A percentile compares a stretch with the other conserved stretches of the same genome.
Evolutionary conservation across 2,888 invertebrate genomes (phyloP).

Genomic region (Hypomecis atomaria): DNA sequence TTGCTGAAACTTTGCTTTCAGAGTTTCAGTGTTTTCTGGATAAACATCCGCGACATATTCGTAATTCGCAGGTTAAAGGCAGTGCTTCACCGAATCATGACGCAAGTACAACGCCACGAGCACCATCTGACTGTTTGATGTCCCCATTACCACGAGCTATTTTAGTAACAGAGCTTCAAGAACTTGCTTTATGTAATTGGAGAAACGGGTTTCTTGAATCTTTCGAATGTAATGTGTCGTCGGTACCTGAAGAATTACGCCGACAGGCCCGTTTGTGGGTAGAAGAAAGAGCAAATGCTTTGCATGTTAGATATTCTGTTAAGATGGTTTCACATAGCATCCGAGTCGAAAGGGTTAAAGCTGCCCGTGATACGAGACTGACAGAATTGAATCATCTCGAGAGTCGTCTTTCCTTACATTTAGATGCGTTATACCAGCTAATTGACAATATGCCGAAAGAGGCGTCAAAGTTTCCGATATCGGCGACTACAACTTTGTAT

Average conservation of each 20-base stretch:
- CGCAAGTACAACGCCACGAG: conserved; percentile 31
- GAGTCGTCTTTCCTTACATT: conserved; percentile 62
- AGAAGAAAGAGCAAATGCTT: conserved; percentile 55
- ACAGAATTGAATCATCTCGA: conserved; percentile 66
- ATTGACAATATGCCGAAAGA: conserved; percentile 56
- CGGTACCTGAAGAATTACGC: conserved; percentile 60
- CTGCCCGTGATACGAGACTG: conserved; percentile 57
- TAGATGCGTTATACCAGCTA: conserved; percentile 60
- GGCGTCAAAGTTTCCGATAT: conserved; percentile 53
- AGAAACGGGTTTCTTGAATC: conserved; percentile 71
- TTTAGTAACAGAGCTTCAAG: conserved; percentile 66
- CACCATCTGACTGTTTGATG: conserved; percentile 27
- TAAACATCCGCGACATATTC: conserved; percentile 54
- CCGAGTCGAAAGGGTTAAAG: conserved; percentile 64
- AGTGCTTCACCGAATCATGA: conserved; percentile 31
- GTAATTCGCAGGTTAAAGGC: conserved; percentile 16
- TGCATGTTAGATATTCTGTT: conserved; percentile 65
- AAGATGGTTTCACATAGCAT: conserved; percentile 68
- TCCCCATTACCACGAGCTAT: conserved; percentile 57
- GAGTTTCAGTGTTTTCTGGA: conserved; percentile 69
- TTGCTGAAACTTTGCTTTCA: conserved; percentile 62
- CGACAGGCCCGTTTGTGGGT: conserved; percentile 66
- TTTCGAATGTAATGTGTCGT: conserved; percentile 59
- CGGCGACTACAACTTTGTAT: conserved; percentile 62
- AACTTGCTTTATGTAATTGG: conserved; percentile 64